These are phyloP conservation scores for Drosophila kikkawai DNA, from an alignment of 1,140 invertebrate genomes.

Conservation along the genomic window DNA sequence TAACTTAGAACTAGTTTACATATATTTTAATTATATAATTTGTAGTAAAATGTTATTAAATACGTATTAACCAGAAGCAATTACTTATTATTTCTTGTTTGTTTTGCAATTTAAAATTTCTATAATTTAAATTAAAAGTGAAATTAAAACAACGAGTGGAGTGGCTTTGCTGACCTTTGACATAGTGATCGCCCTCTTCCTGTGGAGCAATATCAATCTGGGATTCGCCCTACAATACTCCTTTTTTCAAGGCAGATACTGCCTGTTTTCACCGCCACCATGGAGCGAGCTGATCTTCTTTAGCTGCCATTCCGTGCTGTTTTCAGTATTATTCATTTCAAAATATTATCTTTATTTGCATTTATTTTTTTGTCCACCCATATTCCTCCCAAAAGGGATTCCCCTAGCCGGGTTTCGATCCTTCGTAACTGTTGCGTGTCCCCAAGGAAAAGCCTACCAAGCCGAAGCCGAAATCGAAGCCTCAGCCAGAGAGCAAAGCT, in stretches of 20 bases:
- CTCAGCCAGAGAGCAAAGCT: neutral
- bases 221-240: slow-evolving; percentile 92
- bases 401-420: slow-evolving; percentile 13
- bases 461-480: neutral
- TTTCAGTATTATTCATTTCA: slow-evolving; percentile 81
- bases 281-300: slow-evolving; percentile 99
- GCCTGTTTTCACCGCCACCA: slow-evolving; percentile 90
- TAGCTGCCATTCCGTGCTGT: slow-evolving; percentile 94
- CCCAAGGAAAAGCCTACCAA: neutral
- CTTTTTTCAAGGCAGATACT: slow-evolving; percentile 96
- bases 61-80: slow-evolving; percentile 25
- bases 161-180: slow-evolving; percentile 72
- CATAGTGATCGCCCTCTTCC: slow-evolving; percentile 88
- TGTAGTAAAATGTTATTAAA: slow-evolving; percentile 50
- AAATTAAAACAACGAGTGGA: too few relatives aligned
- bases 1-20: slow-evolving; percentile 19
- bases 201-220: slow-evolving; percentile 94
- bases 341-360: neutral
- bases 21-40: slow-evolving; percentile 16
- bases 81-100: too few relatives aligned
- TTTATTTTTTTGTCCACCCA: neutral
- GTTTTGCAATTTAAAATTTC: too few relatives aligned
- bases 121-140: too few relatives aligned
- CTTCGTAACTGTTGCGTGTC: slow-evolving; percentile 11
- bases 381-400: neutral